Evolutionary conservation across 92 coral and sea anemone genomes (phyloP).

Genomic region (Paramuricea clavata): DNA sequence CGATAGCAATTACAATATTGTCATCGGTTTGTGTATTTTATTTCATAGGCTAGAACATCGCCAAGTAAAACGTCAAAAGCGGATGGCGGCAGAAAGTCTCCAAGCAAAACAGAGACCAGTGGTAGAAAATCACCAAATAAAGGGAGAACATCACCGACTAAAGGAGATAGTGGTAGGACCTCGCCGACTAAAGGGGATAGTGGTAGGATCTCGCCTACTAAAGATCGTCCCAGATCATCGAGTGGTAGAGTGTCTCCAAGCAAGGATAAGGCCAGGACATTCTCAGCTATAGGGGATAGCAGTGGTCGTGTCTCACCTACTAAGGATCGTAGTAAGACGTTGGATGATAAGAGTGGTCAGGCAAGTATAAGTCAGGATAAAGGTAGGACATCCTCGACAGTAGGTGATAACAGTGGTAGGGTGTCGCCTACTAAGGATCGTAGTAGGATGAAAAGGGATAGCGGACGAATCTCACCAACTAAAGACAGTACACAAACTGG

Average conservation of each 20-base stretch:
- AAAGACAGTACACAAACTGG: not conserved
- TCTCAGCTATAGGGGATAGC: not conserved
- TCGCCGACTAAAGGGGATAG: conserved; percentile 20
- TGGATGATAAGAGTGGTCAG: not conserved
- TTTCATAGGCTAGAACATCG: not conserved
- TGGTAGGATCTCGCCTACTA: conserved; percentile 9
- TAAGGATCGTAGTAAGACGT: not conserved
- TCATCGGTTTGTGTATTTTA: not conserved
- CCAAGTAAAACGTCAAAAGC: not conserved
- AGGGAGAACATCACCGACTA: not conserved
- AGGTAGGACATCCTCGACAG: conserved; percentile 13
- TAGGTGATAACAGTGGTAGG: conserved; percentile 7
- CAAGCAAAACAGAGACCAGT: not conserved
- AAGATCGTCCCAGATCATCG: not conserved
- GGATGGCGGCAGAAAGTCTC: not conserved
- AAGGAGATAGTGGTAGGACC: not conserved
- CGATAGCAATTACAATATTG: no score
- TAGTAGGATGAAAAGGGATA: conserved; percentile 20
- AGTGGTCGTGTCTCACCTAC: conserved; percentile 23
- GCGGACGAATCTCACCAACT: not conserved
- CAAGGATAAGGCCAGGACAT: conserved; percentile 21
- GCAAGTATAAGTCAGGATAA: not conserved
- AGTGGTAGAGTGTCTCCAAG: conserved; percentile 28
- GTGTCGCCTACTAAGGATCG: conserved; percentile 37
- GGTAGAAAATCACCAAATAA: conserved; percentile 7